Evolutionary conservation across 2,113 vertebrate genomes (phyloP).

Genomic region (Piaya cayana): DNA sequence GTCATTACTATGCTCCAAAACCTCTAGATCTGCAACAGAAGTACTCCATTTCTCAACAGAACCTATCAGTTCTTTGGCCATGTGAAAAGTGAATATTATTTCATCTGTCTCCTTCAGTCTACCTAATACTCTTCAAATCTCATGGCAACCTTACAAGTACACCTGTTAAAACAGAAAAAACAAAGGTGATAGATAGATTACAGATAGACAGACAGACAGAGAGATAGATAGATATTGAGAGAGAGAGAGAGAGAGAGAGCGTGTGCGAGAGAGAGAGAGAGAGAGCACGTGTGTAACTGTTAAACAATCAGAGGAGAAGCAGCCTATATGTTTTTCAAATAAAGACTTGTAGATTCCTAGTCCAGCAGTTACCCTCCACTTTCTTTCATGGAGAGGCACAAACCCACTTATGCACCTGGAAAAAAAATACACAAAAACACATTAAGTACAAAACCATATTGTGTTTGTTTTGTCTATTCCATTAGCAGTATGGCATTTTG

Average conservation of each 20-base stretch:
- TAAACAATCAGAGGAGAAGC: background rate
- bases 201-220: background rate
- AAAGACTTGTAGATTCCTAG: background rate
- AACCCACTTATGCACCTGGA: background rate
- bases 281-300: too few relatives aligned
- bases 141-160: background rate
- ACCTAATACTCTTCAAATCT: background rate
- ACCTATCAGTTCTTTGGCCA: background rate
- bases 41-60: background rate
- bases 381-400: background rate
- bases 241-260: too few relatives aligned
- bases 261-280: too few relatives aligned
- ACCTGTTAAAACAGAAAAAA: background rate
- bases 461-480: background rate
- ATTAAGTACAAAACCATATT: background rate
- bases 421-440: background rate
- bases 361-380: background rate
- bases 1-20: background rate
- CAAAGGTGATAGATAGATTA: background rate
- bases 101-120: background rate
- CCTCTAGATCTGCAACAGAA: background rate
- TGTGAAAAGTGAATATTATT: background rate
- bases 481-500: background rate
- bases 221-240: too few relatives aligned
- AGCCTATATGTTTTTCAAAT: background rate